phyloP scores from a whole-genome alignment of 2,888 invertebrate species.

The Cheilosia vernalis region DNA sequence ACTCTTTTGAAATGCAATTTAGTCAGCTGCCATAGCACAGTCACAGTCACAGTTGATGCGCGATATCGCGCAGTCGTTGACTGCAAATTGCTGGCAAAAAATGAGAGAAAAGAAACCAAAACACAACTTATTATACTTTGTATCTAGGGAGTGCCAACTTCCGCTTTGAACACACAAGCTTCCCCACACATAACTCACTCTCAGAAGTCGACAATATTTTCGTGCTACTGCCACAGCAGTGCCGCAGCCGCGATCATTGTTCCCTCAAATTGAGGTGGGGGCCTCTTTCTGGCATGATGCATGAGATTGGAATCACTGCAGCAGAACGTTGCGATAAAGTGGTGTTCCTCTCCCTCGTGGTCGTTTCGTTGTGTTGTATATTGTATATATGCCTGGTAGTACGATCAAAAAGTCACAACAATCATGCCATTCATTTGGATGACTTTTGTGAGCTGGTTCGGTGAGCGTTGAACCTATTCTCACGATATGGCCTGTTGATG shows the following conservation, averaged over 20 bases:
- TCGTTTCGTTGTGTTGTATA: neutral
- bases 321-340: conserved; percentile 75
- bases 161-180: conserved; percentile 70
- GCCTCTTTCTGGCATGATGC: conserved; percentile 71
- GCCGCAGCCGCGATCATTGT: conserved; percentile 58
- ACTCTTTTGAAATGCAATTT: conserved; percentile 64
- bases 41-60: conserved; percentile 60
- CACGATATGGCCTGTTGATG: conserved; percentile 53
- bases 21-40: conserved; percentile 58
- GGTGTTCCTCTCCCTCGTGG: conserved; percentile 44
- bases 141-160: conserved; percentile 74
- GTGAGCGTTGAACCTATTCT: conserved; percentile 66
- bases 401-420: conserved; percentile 69
- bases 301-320: conserved; percentile 75
- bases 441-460: conserved; percentile 38
- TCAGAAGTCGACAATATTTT: conserved; percentile 66
- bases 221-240: conserved; percentile 47
- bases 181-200: conserved; percentile 69
- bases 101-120: conserved; percentile 16
- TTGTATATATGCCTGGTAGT: neutral
- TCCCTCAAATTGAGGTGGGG: conserved; percentile 74
- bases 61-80: conserved; percentile 71
- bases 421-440: conserved; percentile 70
- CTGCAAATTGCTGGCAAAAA: conserved; percentile 61
- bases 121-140: conserved; percentile 36